Conservation (phyloP, 2,888 invertebrate genomes). For the Lochmaea crataegi region DNA sequence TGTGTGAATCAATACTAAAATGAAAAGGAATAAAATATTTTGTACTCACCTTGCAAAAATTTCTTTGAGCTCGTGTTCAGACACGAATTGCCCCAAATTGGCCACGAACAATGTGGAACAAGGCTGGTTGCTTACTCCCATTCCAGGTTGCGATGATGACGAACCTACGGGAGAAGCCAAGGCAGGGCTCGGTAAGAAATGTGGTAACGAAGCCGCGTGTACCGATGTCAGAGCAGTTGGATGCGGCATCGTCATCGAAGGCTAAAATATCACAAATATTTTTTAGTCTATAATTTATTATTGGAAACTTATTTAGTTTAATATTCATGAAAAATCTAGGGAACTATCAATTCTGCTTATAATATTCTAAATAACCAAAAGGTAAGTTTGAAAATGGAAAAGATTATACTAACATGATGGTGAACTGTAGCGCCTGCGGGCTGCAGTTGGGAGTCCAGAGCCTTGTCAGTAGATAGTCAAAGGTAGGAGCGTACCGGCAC, state of each 20-base stretch:
- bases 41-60: conserved; percentile 90
- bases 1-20: neutral
- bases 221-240: conserved; percentile 77
- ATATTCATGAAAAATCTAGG: too few relatives aligned
- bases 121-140: conserved; percentile 82
- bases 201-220: conserved; percentile 80
- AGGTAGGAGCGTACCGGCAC: conserved; percentile 97
- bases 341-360: too few relatives aligned
- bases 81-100: conserved; percentile 97
- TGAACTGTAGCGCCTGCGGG: conserved; percentile 68
- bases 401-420: conserved; percentile 68
- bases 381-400: neutral
- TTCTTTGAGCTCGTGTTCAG: conserved; percentile 98
- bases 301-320: too few relatives aligned
- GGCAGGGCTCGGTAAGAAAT: conserved; percentile 93
- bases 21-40: neutral
- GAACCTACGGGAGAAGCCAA: conserved; percentile 91
- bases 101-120: conserved; percentile 99
- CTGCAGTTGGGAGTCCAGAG: conserved; percentile 66
- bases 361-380: too few relatives aligned
- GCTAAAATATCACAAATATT: conserved; percentile 58
- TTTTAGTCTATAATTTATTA: neutral
- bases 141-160: conserved; percentile 76
- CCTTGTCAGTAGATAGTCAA: conserved; percentile 93
- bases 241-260: conserved; percentile 72